Evolutionary conservation across 2,888 invertebrate species (phyloP).

Genomic region (Polietes domitor): DNA sequence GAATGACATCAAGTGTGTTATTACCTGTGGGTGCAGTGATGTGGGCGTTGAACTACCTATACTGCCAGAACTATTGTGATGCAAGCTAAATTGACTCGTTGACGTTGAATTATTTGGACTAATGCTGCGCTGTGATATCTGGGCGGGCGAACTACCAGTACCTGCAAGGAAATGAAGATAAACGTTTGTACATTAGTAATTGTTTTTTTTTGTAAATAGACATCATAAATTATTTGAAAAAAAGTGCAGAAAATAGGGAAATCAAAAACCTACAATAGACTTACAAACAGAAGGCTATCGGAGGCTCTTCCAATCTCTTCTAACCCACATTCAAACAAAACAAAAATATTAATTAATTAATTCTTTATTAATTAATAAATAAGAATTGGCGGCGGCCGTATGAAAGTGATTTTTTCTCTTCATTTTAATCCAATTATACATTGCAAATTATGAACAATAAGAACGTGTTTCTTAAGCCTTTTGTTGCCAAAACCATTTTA

Average conservation of each 20-base stretch:
- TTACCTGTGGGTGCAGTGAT: constrained; percentile 80
- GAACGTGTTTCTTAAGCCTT: constrained; percentile 37
- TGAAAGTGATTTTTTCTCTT: background rate
- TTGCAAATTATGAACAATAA: background rate
- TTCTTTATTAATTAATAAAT: too few relatives aligned
- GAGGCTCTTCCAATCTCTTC: too few relatives aligned
- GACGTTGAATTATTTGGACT: constrained; percentile 81
- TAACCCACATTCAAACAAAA: too few relatives aligned
- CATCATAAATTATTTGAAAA: too few relatives aligned
- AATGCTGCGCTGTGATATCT: constrained; percentile 81
- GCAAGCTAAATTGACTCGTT: constrained; percentile 81
- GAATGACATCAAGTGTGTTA: background rate
- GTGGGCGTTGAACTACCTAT: constrained; percentile 81
- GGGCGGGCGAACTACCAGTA: constrained; percentile 81
- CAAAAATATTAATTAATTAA: too few relatives aligned
- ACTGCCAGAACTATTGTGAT: constrained; percentile 81
- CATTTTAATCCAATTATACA: background rate
- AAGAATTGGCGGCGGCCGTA: background rate
- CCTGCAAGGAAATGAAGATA: constrained; percentile 74
- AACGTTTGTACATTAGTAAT: too few relatives aligned
- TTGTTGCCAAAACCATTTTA: constrained; percentile 8
- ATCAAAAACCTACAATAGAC: too few relatives aligned
- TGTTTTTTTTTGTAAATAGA: too few relatives aligned
- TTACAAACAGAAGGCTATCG: too few relatives aligned
- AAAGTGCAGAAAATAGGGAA: too few relatives aligned